Percentiles rank a stretch among this genome's conserved stretches.
Evolutionary conservation across 2,797 vertebrate species (phyloP).

Genomic region (Orientallactaga sibirica): DNA sequence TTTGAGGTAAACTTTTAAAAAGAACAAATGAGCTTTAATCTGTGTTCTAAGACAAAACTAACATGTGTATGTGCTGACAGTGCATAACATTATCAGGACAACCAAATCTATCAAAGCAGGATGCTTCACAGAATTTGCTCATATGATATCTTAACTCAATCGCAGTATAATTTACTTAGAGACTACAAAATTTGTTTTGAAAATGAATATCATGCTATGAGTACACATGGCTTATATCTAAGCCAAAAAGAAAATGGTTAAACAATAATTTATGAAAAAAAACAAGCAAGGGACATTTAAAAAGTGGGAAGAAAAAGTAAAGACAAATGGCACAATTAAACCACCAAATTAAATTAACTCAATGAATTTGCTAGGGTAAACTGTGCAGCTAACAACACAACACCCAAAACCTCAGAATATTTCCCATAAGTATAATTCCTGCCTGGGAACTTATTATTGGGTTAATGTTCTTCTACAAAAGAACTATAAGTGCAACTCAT

Average conservation of each 20-base stretch:
- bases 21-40: slow-evolving; percentile 36
- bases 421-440: not conserved
- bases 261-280: not conserved
- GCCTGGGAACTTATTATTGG: not conserved
- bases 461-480: not conserved
- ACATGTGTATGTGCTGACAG: not conserved
- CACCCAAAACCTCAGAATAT: not conserved
- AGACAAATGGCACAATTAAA: slow-evolving; percentile 23
- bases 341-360: slow-evolving; percentile 16
- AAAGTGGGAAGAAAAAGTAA: slow-evolving; percentile 29
- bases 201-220: slow-evolving; percentile 15
- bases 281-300: slow-evolving; percentile 5
- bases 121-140: not conserved
- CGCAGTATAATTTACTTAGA: not conserved
- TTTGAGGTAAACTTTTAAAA: slow-evolving; percentile 18
- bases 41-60: not conserved
- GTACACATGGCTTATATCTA: not conserved
- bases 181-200: not conserved
- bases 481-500: not conserved
- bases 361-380: not conserved
- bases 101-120: slow-evolving; percentile 31
- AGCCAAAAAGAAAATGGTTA: slow-evolving; percentile 21
- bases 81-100: not conserved
- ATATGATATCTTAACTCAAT: not conserved
- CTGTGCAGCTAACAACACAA: not conserved